Conservation (phyloP, 1,140 invertebrate species). For the Agrypnia vestita region DNA sequence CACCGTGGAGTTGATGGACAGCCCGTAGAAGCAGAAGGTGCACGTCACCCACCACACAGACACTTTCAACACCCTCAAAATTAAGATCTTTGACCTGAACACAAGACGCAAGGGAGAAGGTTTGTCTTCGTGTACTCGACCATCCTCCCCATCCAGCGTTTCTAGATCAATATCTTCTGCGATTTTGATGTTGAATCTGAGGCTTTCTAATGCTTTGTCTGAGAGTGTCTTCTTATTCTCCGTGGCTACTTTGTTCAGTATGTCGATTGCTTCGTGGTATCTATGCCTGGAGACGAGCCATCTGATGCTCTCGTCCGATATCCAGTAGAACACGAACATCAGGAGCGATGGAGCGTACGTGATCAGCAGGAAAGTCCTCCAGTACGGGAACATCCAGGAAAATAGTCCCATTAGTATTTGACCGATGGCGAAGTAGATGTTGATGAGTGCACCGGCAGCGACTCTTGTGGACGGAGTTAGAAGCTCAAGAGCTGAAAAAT, state of each 20-base stretch:
- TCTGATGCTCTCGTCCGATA: constrained; percentile 72
- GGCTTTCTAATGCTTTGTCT: constrained; percentile 72
- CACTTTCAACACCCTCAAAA: constrained; percentile 75
- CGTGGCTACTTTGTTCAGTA: constrained; percentile 77
- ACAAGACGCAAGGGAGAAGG: constrained; percentile 62
- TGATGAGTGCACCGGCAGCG: constrained; percentile 46
- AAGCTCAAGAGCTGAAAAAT: constrained; percentile 24
- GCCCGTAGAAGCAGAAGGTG: constrained; percentile 16
- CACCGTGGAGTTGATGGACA: constrained; percentile 76
- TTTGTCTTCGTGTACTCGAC: not conserved
- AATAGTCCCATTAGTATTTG: constrained; percentile 73
- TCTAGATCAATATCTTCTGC: constrained; percentile 21
- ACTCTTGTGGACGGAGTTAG: constrained; percentile 8
- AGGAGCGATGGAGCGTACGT: constrained; percentile 74
- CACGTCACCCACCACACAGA: constrained; percentile 64
- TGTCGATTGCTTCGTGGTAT: constrained; percentile 76
- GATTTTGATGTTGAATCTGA: constrained; percentile 61
- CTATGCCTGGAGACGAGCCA: constrained; percentile 80
- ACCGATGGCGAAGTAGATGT: constrained; percentile 75
- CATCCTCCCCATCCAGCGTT: constrained; percentile 52
- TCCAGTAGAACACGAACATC: constrained; percentile 67
- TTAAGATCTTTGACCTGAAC: constrained; percentile 71
- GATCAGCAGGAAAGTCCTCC: constrained; percentile 74
- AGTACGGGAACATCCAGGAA: constrained; percentile 76
- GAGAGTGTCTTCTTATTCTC: constrained; percentile 77